phyloP scores from a whole-genome alignment of 2,113 vertebrate species.

The Colaptes auratus region DNA sequence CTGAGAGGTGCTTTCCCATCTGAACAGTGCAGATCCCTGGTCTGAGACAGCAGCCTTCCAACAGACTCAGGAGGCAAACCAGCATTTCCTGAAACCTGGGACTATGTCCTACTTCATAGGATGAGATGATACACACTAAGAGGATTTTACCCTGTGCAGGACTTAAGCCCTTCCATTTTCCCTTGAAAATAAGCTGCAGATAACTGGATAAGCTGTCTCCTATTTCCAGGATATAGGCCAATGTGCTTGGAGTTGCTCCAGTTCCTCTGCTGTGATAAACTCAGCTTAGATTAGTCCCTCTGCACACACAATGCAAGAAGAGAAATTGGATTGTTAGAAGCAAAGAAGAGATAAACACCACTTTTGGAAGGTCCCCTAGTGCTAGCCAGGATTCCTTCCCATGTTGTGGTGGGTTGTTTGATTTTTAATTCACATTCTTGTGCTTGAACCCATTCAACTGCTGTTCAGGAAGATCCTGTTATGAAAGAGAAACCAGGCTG shows the following conservation, averaged over 20 bases:
- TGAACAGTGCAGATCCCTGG: background rate
- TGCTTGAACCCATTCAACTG: background rate
- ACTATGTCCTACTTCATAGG: background rate
- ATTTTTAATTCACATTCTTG: background rate
- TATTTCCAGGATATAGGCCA: slow-evolving; percentile 12
- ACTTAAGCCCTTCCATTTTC: background rate
- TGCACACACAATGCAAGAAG: background rate
- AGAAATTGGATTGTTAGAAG: background rate
- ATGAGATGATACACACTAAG: background rate
- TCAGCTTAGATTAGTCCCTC: background rate
- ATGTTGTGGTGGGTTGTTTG: background rate
- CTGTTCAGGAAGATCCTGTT: background rate
- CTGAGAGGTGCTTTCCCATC: background rate
- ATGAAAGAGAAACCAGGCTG: background rate
- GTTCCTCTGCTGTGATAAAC: background rate
- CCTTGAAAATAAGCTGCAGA: background rate
- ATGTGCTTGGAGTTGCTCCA: background rate
- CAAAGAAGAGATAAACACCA: background rate
- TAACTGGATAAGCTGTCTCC: background rate
- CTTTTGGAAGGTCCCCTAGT: background rate
- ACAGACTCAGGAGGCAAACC: background rate
- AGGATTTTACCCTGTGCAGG: background rate
- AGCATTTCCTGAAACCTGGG: background rate
- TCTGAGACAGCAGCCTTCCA: background rate
- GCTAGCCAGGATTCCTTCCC: background rate